Evolutionary conservation across 35 echinoderm and acorn worm species (phyloP), one percentile per base, ranked within the genome.

Genomic region (Chiridota heheva): DNA sequence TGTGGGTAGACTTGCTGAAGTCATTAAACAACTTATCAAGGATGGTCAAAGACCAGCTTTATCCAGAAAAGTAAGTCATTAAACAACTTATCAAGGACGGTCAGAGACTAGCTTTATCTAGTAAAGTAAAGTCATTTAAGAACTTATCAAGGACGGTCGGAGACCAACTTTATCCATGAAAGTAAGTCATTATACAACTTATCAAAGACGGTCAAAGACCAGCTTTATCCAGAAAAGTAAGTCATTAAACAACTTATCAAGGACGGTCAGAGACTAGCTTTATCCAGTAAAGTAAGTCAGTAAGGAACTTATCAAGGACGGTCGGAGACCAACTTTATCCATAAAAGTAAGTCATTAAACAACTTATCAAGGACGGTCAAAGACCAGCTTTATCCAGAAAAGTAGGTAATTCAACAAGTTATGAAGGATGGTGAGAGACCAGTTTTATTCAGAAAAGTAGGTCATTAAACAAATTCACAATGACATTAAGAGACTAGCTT

Each of bases 1-100:
- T 40, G 77, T 86, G 42, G 92, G 92, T 60, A 75, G 92, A 40
- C 63, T 96, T 13, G 89, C 92, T 12, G 89, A 98, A 67, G 75
- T 91, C 80, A 98, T 98, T 44, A 91, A 98, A 38, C 95, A 98
- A 43, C 85, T 87, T 45, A 91, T 98, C 67, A 98, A 92, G 33
- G 95, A 98, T 72, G 95, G 95, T 12, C 85, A 91, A 43, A 69
- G 95, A 46, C 95, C 95, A 53, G 41, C 82, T 18, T 73, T 98
- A n/a, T 88, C 89, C 26, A 91, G 83, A 24, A 91, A 91, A 85
- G 95, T 98, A 91, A 32, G 17, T 72, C 17, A 15, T 18, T 15
- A 36, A 12, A 7, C 29, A 1, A 72, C 38, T 42, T 42, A 36
- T 42, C 33, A 15, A n/a, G 1, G 29, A 41, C 31, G 17, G 27